Base-by-base conservation (phyloP, 2,797 vertebrate genomes). In the Myotis vivesi region DNA sequence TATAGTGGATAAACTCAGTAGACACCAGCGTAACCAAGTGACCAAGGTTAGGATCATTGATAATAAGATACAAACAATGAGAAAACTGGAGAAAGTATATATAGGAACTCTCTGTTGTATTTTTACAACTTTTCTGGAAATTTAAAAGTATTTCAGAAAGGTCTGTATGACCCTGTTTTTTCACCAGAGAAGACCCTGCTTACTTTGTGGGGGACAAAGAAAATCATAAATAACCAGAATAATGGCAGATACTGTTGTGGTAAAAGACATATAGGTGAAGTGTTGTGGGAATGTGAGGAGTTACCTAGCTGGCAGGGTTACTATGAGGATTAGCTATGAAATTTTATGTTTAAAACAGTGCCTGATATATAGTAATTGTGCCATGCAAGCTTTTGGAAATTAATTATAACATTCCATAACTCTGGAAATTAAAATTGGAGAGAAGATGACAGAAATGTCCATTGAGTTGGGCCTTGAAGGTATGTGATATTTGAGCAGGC, bases 111-210 rank as follows among this genome's bases (percentile, higher is more conserved):
- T 90, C 59, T 62, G 19, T 71, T 73, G 77, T 90, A 33, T 57
- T 62, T 92, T 87, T 88, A 69, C 44, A 90, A 82, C 44, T 87
- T 85, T 92, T 81, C 77, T 79, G 36, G 28, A 95, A 91, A 64
- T 82, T 71, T 85, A 86, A 69, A 82, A 88, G 82, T 62, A 75
- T 86, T 92, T 94, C 83, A 62, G 25, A 85, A 89, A 91, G 28
- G 20, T 68, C 33, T 92, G 0, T 81, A 20, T 57, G 7, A n/a
- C 85, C 49, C 51, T 85, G 2, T 51, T 81, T 33, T 71, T 86
- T 96, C 46, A 46, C 69, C 12, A 59, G 33, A 88, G 13, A 36
- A 57, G 30, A 76, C 36, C 23, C 77, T 49, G 23, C 55, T 80
- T n/a, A n/a, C 83, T 87, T 64, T 88, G 38, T 69, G 20, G 15